phyloP scores from a whole-genome alignment of 1,140 invertebrate genomes.

The Zaprionus kolodkinae region DNA sequence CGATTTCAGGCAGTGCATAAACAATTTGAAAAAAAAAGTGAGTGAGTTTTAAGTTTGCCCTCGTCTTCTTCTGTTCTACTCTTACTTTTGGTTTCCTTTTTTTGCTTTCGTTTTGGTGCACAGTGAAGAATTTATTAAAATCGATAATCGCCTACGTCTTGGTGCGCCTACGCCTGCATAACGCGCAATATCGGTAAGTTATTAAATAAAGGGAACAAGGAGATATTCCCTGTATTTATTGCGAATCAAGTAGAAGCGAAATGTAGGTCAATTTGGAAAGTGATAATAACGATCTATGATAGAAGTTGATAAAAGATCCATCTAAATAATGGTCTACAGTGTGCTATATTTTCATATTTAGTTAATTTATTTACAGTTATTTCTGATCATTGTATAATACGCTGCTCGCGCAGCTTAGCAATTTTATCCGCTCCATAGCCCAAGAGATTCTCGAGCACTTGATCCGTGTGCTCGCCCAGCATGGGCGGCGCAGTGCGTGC shows the following conservation, averaged over 20 bases:
- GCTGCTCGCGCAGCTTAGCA: conserved; percentile 41
- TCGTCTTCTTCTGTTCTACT: conserved; percentile 12
- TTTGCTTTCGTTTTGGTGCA: background rate
- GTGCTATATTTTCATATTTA: too few relatives aligned
- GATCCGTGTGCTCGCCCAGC: conserved; percentile 94
- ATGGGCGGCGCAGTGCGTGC: conserved; percentile 91
- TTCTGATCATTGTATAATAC: conserved; percentile 56
- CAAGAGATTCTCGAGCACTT: conserved; percentile 90
- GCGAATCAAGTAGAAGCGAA: too few relatives aligned
- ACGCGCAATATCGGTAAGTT: conserved; percentile 55
- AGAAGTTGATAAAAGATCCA: too few relatives aligned
- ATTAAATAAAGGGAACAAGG: background rate
- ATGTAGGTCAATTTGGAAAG: too few relatives aligned
- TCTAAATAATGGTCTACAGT: too few relatives aligned
- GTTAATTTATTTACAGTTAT: background rate
- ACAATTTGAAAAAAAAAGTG: background rate
- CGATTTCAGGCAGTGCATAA: background rate
- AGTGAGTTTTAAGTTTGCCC: conserved; percentile 10
- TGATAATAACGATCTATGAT: too few relatives aligned
- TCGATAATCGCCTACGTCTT: conserved; percentile 52
- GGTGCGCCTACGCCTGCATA: conserved; percentile 36
- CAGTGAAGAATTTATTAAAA: conserved; percentile 59
- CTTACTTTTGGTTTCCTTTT: background rate
- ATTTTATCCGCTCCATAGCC: conserved; percentile 85
- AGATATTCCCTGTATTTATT: too few relatives aligned